Percentiles rank a stretch among this genome's conserved stretches.
These are phyloP conservation scores for zebrafish (Danio rerio) DNA, from an alignment of 2,113 vertebrate genomes.

Conservation along the genomic window GRCz12tu NC_133193.1:13827001-13827500, in stretches of 20 bases:
- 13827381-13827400: slow-evolving; percentile 97
- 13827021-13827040: slow-evolving; percentile 41
- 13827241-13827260: slow-evolving; percentile 59
- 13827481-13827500: slow-evolving; percentile 91
- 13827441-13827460: slow-evolving; percentile 97
- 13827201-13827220: slow-evolving; percentile 70
- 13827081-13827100: slow-evolving; percentile 60
- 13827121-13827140: slow-evolving; percentile 66
- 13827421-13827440: slow-evolving; percentile 93
- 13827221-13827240: slow-evolving; percentile 61
- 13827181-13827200: slow-evolving; percentile 49
- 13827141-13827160: slow-evolving; percentile 77
- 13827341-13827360: slow-evolving; percentile 94
- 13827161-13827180: slow-evolving; percentile 70
- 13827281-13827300: slow-evolving; percentile 96
- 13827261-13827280: slow-evolving; percentile 77
- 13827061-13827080: slow-evolving; percentile 54
- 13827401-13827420: slow-evolving; percentile 92
- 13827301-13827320: slow-evolving; percentile 99
- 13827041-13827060: slow-evolving; percentile 72
- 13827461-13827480: slow-evolving; percentile 90
- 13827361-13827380: slow-evolving; percentile 98
- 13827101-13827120: slow-evolving; percentile 58
- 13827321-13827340: slow-evolving; percentile 99
- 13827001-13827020: slow-evolving; percentile 27